Base-by-base conservation (phyloP, 1,140 invertebrate genomes). In the Bombus huntii region DNA sequence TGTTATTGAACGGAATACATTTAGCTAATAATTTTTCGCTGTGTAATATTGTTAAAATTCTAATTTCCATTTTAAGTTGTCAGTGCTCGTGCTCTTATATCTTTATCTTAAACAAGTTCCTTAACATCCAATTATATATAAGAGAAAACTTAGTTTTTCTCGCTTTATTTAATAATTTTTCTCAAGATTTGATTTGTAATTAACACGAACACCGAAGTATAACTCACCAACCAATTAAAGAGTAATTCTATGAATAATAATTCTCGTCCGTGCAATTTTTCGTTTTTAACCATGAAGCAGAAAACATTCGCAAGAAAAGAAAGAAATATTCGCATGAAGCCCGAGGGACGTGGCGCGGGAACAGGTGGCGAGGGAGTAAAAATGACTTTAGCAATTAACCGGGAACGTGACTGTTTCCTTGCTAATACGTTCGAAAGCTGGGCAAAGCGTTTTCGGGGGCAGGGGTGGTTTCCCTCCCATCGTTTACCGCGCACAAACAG, bases 331-430 rank as follows among this genome's bases (percentile, higher is more conserved):
- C 59, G 68, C 25, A 70, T 39, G 13, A 42, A 72, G 6, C 47
- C 18, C 18, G 47, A 22, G 47, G 18, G 18, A 53, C 18, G 47
- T 53, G 47, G 59, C 28, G 59, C 28, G 57, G 37, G 37, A 62
- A 42, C 53, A 59, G 8, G 28, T 22, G 42, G 57, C 28, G 57
- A n/a, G 15, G 39, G 53, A n/a, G 53, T 37, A 62, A 77, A 77
- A 77, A 77, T 77, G 39, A 62, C 75, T 42, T 39, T 22, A 5
- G 77, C 62, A 39, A 53, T 83, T 83, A 76, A 82, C 59, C 42
- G 25, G 4, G 72, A 53, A 65, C 71, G 53, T 37, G 57, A 34
- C 39, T 28, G 31, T 82, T n/a, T 18, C 5, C 22, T 6, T 22
- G n/a, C 25, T n/a, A 57, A 70, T 68, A 70, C 25, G 81, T 53